Evolutionary conservation across 2,888 invertebrate species (phyloP), one percentile per base, ranked within the genome.

Genomic region (Abrostola tripartita): DNA sequence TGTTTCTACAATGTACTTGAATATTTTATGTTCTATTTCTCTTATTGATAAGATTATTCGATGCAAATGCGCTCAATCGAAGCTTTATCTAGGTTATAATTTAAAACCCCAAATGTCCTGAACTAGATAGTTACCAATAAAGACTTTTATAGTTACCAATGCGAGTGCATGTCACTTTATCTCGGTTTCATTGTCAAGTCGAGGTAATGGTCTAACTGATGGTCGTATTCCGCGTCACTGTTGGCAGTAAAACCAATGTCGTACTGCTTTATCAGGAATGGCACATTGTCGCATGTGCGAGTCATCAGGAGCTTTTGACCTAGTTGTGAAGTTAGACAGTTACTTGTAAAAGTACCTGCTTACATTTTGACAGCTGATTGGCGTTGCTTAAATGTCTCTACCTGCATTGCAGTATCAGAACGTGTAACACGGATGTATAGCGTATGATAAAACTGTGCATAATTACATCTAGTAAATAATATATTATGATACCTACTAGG

Each of bases 61-160:
- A 60, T 69, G 54, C 50, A 64, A n/a, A 64, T 68, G 73, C 73
- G 73, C 59, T 53, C 66, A 55, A 65, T 64, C 49, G 62, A 79
- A 75, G 76, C 79, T 77, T 79, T 77, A 77, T 76, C 72, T 77
- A 76, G 79, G 65, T 65, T 69, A 61, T 61, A 65, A 51, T 74
- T 62, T 51, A 61, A 61, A 62, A 37, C 55, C 52, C 65, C 50
- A 65, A 62, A 61, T 35, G 40, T 44, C 63, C 61, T 42, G 56
- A 51, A 70, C 38, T 64, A 61, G 35, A 58, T 65, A 75, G 70
- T 74, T 77, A 75, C 65, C 69, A 59, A 65, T 77, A 69, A 76
- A 76, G 58, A 61, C 60, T 63, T 57, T 73, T 61, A 64, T 61
- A 63, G 63, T 69, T 69, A 78, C 68, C 76, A 78, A 68, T 68